phyloP scores from a whole-genome alignment of 1,140 invertebrate genomes.

The Drosophila parvula region DNA sequence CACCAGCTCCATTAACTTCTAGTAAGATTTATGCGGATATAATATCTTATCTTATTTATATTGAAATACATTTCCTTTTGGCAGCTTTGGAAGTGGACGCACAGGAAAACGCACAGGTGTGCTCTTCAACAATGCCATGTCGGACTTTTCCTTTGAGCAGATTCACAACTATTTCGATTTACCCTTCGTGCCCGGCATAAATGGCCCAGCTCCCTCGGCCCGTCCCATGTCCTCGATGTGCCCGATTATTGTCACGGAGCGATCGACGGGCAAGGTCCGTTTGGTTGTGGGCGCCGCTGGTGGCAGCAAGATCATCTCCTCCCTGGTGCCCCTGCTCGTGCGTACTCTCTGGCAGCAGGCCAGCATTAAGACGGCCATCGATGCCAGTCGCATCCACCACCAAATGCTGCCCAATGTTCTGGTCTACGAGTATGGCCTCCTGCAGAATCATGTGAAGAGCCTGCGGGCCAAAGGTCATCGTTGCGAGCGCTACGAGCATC shows the following conservation, averaged over 20 bases:
- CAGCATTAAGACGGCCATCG: conserved; percentile 92
- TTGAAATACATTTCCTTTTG: not conserved
- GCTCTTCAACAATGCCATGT: conserved; percentile 97
- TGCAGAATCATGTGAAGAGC: conserved; percentile 88
- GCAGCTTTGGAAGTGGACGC: conserved; percentile 76
- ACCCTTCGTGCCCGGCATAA: conserved; percentile 88
- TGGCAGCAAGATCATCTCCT: conserved; percentile 95
- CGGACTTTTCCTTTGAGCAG: conserved; percentile 95
- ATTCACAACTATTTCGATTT: conserved; percentile 92
- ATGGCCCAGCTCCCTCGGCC: conserved; percentile 92
- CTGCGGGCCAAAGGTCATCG: conserved; percentile 89
- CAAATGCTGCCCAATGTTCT: conserved; percentile 95
- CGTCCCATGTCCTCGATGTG: conserved; percentile 96
- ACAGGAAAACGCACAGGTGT: conserved; percentile 90
- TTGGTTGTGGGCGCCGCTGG: conserved; percentile 96
- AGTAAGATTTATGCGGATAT: conserved; percentile 87
- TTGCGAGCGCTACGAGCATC: conserved; percentile 86
- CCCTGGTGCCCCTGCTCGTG: conserved; percentile 89
- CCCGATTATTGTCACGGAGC: conserved; percentile 92
- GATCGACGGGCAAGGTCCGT: conserved; percentile 88
- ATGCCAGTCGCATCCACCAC: conserved; percentile 94
- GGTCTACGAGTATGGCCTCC: conserved; percentile 88
- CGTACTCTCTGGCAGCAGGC: conserved; percentile 90
- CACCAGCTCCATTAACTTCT: conserved; percentile 96
- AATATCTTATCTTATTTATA: no score